A percentile compares a stretch with the other conserved stretches of the same genome.
These are phyloP conservation scores for Enteromius paludinosus DNA, from an alignment of 2,797 vertebrate genomes.

Conservation along the genomic window DNA sequence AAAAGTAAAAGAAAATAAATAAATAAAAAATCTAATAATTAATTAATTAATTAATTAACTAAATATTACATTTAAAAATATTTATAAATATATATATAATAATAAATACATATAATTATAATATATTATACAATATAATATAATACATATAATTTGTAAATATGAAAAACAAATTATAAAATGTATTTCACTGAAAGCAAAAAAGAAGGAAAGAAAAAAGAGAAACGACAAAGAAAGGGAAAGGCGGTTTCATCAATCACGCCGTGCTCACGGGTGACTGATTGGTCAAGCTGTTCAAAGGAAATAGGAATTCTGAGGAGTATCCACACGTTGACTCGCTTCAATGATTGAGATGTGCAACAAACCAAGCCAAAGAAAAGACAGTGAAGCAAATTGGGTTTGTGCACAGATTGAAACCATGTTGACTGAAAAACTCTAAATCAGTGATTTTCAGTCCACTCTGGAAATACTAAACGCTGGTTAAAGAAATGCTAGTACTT, in stretches of 20 bases:
- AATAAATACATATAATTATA: too few species aligned
- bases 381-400: slow-evolving; percentile 23
- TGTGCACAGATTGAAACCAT: background rate
- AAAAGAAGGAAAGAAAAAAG: slow-evolving; percentile 50
- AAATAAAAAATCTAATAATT: too few species aligned
- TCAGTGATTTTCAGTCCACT: background rate
- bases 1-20: background rate
- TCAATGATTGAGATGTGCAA: slow-evolving; percentile 74
- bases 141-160: background rate
- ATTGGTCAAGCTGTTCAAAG: slow-evolving; percentile 83
- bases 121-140: too few species aligned
- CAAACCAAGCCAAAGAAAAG: slow-evolving; percentile 58
- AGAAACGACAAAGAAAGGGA: slow-evolving; percentile 67
- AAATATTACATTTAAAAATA: background rate
- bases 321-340: slow-evolving; percentile 75
- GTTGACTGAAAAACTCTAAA: slow-evolving; percentile 5
- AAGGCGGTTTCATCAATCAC: slow-evolving; percentile 85
- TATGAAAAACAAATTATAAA: background rate
- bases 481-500: background rate
- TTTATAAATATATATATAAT: background rate
- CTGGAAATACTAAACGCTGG: background rate
- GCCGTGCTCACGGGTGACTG: slow-evolving; percentile 85
- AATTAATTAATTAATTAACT: background rate
- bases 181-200: background rate
- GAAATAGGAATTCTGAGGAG: slow-evolving; percentile 88